Percentiles rank a stretch among this genome's conserved stretches.
Conservation (phyloP, 2,888 invertebrate species). For the Ypsolopha scabrella region DNA sequence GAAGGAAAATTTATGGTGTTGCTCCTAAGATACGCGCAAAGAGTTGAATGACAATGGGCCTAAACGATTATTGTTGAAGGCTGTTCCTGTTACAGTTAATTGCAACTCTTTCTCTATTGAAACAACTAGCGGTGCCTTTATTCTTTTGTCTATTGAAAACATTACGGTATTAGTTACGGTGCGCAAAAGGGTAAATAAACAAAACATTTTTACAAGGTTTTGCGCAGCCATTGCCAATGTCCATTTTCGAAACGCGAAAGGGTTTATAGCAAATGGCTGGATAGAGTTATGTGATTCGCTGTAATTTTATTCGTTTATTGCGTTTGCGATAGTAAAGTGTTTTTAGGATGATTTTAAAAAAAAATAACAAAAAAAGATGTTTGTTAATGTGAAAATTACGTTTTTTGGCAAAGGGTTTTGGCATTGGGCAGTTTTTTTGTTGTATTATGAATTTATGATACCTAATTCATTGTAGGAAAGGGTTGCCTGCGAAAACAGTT, state of each 20-base stretch:
- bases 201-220: background rate
- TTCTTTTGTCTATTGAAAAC: constrained; percentile 13
- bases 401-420: background rate
- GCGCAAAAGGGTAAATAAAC: constrained; percentile 43
- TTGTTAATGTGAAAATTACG: background rate
- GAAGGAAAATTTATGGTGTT: constrained; percentile 45
- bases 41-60: constrained; percentile 34
- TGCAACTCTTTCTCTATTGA: constrained; percentile 54
- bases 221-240: constrained; percentile 8
- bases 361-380: too few species aligned
- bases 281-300: constrained; percentile 1
- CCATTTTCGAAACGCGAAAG: constrained; percentile 1
- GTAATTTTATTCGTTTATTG: constrained; percentile 3
- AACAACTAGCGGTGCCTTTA: constrained; percentile 49
- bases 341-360: background rate
- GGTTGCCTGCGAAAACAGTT: background rate
- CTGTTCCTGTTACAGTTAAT: constrained; percentile 24
- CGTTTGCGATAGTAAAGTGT: background rate
- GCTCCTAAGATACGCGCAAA: constrained; percentile 9
- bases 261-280: constrained; percentile 5
- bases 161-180: constrained; percentile 49
- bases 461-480: background rate
- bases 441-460: background rate
- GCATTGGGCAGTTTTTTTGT: background rate
- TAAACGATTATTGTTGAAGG: constrained; percentile 25